Evolutionary conservation across 1,140 invertebrate species (phyloP).

Genomic region (Drosophila pandora): DNA sequence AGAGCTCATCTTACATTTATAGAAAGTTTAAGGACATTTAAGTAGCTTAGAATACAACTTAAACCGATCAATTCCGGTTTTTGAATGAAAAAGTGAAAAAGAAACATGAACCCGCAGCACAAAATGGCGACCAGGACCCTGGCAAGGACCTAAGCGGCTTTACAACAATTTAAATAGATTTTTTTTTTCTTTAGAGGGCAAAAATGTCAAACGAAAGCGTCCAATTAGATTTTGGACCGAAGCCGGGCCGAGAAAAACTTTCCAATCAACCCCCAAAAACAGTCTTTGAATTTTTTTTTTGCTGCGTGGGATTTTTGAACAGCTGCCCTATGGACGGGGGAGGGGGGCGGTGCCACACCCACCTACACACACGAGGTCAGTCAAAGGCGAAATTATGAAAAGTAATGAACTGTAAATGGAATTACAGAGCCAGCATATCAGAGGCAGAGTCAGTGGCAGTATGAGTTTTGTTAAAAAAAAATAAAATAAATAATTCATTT

Average conservation of each 20-base stretch:
- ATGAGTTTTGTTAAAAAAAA: neutral
- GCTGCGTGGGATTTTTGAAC: slow-evolving; percentile 71
- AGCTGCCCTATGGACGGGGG: slow-evolving; percentile 41
- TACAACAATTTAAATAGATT: slow-evolving; percentile 76
- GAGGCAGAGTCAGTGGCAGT: neutral
- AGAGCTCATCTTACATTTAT: slow-evolving; percentile 53
- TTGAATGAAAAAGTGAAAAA: slow-evolving; percentile 15
- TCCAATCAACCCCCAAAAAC: slow-evolving; percentile 35
- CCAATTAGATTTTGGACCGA: slow-evolving; percentile 64
- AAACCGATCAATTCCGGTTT: slow-evolving; percentile 69
- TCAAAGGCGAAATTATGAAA: slow-evolving; percentile 64
- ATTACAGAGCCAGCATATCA: slow-evolving; percentile 27
- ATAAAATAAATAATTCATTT: slow-evolving; percentile 6
- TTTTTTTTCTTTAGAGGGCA: slow-evolving; percentile 56
- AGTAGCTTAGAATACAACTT: slow-evolving; percentile 55
- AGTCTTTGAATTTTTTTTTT: slow-evolving; percentile 3
- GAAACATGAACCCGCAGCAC: slow-evolving; percentile 32
- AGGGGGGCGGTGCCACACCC: neutral
- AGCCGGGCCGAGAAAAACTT: slow-evolving; percentile 27
- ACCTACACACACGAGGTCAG: slow-evolving; percentile 3
- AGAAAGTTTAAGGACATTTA: slow-evolving; percentile 43
- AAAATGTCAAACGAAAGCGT: slow-evolving; percentile 69
- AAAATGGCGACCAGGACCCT: slow-evolving; percentile 46
- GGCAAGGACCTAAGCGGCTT: slow-evolving; percentile 59
- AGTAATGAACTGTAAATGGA: slow-evolving; percentile 72